Percentiles rank a stretch among this genome's conserved stretches.
phyloP scores from a whole-genome alignment of 2,113 vertebrate species.

The human (Homo sapiens) region GRCh38 chrX:74579501-74580000 shows the following conservation, averaged over 20 bases:
- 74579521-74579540: not conserved
- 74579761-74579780: conserved; percentile 16
- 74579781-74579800: not conserved
- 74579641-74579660: no score
- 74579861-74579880: not conserved
- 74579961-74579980: not conserved
- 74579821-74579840: conserved; percentile 45
- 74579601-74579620: no score
- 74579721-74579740: conserved; percentile 36
- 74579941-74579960: not conserved
- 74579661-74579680: not conserved
- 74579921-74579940: not conserved
- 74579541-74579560: no score
- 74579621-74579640: no score
- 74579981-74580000: not conserved
- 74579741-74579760: conserved; percentile 54
- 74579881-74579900: conserved; percentile 49
- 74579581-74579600: no score
- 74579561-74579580: no score
- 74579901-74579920: conserved; percentile 30
- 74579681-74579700: conserved; percentile 42
- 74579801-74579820: conserved; percentile 41
- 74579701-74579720: not conserved
- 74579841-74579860: conserved; percentile 24
- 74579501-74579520: not conserved